phyloP scores from a whole-genome alignment of 2,888 invertebrate genomes.

The Ochropleura plecta region DNA sequence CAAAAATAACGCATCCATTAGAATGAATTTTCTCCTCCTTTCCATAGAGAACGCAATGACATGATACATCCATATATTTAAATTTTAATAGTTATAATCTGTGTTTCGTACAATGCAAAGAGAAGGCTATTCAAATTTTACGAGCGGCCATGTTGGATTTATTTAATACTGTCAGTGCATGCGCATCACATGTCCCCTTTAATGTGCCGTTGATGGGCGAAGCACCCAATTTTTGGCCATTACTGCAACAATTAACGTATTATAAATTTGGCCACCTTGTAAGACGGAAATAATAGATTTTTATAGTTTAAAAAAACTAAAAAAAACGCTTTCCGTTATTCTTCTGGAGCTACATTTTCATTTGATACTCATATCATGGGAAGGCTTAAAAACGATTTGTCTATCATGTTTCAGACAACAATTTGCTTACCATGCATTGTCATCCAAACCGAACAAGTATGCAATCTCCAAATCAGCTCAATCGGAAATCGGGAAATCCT shows the following conservation, averaged over 20 bases:
- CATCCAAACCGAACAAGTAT: too few species aligned
- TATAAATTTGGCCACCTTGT: not conserved
- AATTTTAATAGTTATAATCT: slow-evolving; percentile 65
- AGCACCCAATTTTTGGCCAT: slow-evolving; percentile 8
- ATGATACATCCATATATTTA: slow-evolving; percentile 53
- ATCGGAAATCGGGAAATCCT: too few species aligned
- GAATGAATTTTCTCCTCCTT: slow-evolving; percentile 19
- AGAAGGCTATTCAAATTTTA: slow-evolving; percentile 71
- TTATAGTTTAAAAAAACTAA: too few species aligned
- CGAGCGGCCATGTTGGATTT: slow-evolving; percentile 65
- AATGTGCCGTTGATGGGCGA: slow-evolving; percentile 45
- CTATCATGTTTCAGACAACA: too few species aligned
- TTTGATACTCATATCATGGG: too few species aligned
- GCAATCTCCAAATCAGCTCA: too few species aligned
- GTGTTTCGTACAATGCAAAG: slow-evolving; percentile 63
- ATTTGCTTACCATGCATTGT: too few species aligned
- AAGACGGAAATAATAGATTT: too few species aligned
- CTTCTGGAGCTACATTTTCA: too few species aligned
- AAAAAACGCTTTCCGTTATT: too few species aligned
- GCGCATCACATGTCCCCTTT: slow-evolving; percentile 68
- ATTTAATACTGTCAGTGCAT: slow-evolving; percentile 70
- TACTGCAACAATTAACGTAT: not conserved
- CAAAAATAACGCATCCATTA: not conserved
- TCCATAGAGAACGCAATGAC: slow-evolving; percentile 56
- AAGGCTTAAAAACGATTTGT: too few species aligned